Evolutionary conservation across 2,113 vertebrate species (phyloP).

Genomic region (Cynopterus brachyotis): DNA sequence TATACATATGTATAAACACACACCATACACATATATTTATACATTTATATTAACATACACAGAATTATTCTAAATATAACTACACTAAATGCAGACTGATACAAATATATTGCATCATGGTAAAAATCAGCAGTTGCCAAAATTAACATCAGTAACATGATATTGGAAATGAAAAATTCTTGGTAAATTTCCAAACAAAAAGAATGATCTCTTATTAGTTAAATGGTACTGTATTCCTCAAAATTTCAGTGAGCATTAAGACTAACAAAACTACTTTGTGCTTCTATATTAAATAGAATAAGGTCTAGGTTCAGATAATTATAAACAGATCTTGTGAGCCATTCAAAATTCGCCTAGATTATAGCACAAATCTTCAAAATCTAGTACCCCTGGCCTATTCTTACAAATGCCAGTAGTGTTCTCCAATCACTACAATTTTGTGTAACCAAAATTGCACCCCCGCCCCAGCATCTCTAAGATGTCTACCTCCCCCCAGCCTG

Average conservation of each 20-base stretch:
- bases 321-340: constrained; percentile 15
- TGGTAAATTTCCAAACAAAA: constrained; percentile 27
- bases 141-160: not conserved
- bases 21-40: not conserved
- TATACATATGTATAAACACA: no score
- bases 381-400: not conserved
- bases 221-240: not conserved
- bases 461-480: not conserved
- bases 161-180: constrained; percentile 41
- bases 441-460: not conserved
- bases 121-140: not conserved
- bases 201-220: not conserved
- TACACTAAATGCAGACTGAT: not conserved
- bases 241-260: constrained; percentile 11
- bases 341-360: not conserved
- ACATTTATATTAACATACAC: not conserved
- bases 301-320: not conserved
- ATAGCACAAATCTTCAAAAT: not conserved
- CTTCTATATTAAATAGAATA: not conserved
- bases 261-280: not conserved
- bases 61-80: not conserved
- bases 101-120: not conserved
- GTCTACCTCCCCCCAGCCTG: no score
- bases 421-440: not conserved
- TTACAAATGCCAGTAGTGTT: not conserved